These are phyloP conservation scores for Sebastes matsubarae DNA, from an alignment of 2,797 vertebrate genomes.

Conservation along the genomic window DNA sequence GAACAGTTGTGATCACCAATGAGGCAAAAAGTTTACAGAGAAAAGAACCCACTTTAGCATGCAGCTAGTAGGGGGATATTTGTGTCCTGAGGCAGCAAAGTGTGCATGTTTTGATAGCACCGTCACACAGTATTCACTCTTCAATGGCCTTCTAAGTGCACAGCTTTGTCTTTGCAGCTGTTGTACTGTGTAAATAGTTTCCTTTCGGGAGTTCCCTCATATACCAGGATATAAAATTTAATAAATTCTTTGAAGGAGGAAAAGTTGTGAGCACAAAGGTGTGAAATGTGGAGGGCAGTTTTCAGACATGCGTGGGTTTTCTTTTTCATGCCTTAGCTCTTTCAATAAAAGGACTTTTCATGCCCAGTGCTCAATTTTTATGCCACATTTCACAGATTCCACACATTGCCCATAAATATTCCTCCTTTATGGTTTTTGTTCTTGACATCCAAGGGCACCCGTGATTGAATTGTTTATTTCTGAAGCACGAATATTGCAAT, in stretches of 20 bases:
- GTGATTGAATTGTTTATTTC: not conserved
- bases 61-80: slow-evolving; percentile 1
- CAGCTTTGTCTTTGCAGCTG: not conserved
- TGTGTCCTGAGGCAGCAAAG: slow-evolving; percentile 16
- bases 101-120: slow-evolving; percentile 21
- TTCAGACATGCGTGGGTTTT: slow-evolving; percentile 21
- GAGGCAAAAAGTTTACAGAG: not conserved
- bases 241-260: slow-evolving; percentile 4
- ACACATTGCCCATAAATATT: slow-evolving; percentile 32
- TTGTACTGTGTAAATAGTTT: slow-evolving; percentile 2
- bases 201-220: not conserved
- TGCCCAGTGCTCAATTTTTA: slow-evolving; percentile 26
- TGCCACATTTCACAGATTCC: slow-evolving; percentile 47
- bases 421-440: slow-evolving; percentile 28
- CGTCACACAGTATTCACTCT: slow-evolving; percentile 25
- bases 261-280: slow-evolving; percentile 22
- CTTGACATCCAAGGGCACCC: slow-evolving; percentile 22
- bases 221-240: slow-evolving; percentile 17
- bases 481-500: not conserved
- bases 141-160: not conserved
- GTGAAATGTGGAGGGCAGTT: slow-evolving; percentile 44
- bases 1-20: not conserved
- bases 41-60: not conserved
- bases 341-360: slow-evolving; percentile 50
- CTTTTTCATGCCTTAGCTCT: slow-evolving; percentile 39